A percentile compares a stretch with the other conserved stretches of the same genome.
phyloP scores from a whole-genome alignment of 2,797 vertebrate genomes.

The Melanotaenia maccullochi region DNA sequence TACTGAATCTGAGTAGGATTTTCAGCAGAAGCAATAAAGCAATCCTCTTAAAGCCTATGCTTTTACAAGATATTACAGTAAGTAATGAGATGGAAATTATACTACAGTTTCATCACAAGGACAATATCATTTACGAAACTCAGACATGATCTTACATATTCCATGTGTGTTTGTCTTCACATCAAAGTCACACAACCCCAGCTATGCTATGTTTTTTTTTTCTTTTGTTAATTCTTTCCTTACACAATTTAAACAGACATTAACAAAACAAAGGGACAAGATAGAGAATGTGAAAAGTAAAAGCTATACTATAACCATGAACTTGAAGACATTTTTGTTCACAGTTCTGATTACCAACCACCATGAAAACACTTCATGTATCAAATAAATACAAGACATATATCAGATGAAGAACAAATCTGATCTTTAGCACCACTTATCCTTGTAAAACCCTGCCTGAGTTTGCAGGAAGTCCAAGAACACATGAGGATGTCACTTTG shows the following conservation, averaged over 20 bases:
- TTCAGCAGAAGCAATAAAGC: not conserved
- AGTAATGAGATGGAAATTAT: not conserved
- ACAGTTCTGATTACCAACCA: too few species aligned
- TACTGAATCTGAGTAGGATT: not conserved
- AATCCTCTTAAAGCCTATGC: not conserved
- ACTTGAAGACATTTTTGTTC: too few species aligned
- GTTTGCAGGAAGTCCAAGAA: constrained; percentile 39
- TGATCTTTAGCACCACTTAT: not conserved
- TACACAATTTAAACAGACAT: too few species aligned
- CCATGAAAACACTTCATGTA: too few species aligned
- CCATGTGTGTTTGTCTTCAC: not conserved
- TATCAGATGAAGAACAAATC: not conserved
- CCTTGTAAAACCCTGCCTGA: constrained; percentile 10
- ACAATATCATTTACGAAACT: constrained; percentile 8
- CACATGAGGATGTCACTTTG: constrained; percentile 54
- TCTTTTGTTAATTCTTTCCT: too few species aligned
- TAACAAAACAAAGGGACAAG: too few species aligned
- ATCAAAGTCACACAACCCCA: not conserved
- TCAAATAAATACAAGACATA: too few species aligned
- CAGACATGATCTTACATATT: not conserved
- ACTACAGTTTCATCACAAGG: not conserved
- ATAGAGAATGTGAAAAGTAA: too few species aligned
- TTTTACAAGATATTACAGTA: not conserved
- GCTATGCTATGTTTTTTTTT: too few species aligned
- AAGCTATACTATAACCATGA: too few species aligned